phyloP scores from a whole-genome alignment of 2,888 invertebrate genomes.

The Oscheius sp. region DNA sequence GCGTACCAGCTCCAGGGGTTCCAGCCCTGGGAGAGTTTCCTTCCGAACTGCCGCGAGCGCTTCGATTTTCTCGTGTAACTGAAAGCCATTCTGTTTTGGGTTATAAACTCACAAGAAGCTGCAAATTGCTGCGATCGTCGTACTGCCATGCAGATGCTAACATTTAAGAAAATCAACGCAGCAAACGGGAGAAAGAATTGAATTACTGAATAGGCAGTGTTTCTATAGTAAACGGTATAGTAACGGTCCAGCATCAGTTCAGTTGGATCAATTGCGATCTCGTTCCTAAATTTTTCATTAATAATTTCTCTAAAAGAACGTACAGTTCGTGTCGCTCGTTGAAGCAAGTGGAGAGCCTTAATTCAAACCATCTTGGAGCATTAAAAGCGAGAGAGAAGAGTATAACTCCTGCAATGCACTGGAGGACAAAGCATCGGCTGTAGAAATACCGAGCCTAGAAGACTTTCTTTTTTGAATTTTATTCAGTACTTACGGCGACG shows the following conservation, averaged over 20 bases:
- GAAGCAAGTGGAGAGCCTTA: conserved; percentile 44
- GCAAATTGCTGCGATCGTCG: background rate
- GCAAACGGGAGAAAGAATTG: conserved; percentile 63
- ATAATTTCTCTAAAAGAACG: background rate
- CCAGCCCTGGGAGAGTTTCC: background rate
- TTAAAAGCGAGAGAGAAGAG: conserved; percentile 57
- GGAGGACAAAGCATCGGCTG: conserved; percentile 32
- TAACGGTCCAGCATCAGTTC: conserved; percentile 45
- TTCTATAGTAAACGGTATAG: conserved; percentile 55
- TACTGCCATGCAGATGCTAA: conserved; percentile 46
- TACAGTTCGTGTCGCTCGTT: conserved; percentile 13
- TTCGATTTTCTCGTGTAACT: background rate
- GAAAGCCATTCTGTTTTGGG: background rate
- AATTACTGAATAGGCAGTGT: conserved; percentile 54
- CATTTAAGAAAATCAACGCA: conserved; percentile 54
- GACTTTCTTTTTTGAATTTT: background rate
- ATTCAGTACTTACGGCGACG: background rate
- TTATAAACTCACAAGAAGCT: background rate
- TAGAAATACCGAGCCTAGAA: background rate
- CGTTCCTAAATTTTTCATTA: conserved; percentile 42
- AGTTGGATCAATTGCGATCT: conserved; percentile 52
- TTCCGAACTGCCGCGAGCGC: background rate
- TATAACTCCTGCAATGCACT: conserved; percentile 42
- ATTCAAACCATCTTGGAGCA: conserved; percentile 59
- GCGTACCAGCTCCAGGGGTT: background rate